Base-by-base conservation (phyloP, 2,888 invertebrate species). In the Perizoma affinitatum region DNA sequence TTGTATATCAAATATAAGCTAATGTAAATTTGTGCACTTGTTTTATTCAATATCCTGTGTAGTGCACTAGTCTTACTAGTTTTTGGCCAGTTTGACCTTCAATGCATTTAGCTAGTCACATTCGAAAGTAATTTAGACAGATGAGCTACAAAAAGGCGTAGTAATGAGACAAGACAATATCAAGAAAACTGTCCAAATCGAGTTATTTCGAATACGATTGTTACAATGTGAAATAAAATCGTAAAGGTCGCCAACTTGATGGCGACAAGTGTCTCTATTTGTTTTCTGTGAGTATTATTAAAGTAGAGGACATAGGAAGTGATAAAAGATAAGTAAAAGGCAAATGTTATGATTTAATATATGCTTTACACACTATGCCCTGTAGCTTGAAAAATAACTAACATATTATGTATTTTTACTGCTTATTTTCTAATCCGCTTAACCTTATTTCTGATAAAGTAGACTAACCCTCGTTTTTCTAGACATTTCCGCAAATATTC, bases 1-100 rank as follows among this genome's bases (percentile, higher is more conserved):
- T 89, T 86, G 84, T 88, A 88, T 88, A 86, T 89, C 82, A 89
- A 91, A 90, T 91, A 90, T 88, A 90, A 88, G 82, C 80, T 76
- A 86, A 88, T 89, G 86, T 86, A 89, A 81, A 86, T 88, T 90
- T 72, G 68, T 65, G 22, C 71, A 68, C 69, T 87, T 84, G 88
- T 89, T 89, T 90, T 84, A 87, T 88, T 88, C 66, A 38, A 53
- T 42, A 41, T 61, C 65, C 65, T 57, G 11, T 54, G 50, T 52
- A 22, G 10, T 46, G 44, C 46, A 42, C 36, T 7, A 6, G 7
- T 44, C n/a, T n/a, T n/a, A n/a, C n/a, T n/a, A n/a, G n/a, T n/a
- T n/a, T 42, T 56, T 45, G 22, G 45, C 47, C 9, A 48, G 48
- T 48, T 38, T 10, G 36, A 7, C 10, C 36, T 44, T 44, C 11